A percentile compares a stretch with the other conserved stretches of the same genome.
Evolutionary conservation across 2,888 invertebrate genomes (phyloP).

Genomic region (Andrena marginata): DNA sequence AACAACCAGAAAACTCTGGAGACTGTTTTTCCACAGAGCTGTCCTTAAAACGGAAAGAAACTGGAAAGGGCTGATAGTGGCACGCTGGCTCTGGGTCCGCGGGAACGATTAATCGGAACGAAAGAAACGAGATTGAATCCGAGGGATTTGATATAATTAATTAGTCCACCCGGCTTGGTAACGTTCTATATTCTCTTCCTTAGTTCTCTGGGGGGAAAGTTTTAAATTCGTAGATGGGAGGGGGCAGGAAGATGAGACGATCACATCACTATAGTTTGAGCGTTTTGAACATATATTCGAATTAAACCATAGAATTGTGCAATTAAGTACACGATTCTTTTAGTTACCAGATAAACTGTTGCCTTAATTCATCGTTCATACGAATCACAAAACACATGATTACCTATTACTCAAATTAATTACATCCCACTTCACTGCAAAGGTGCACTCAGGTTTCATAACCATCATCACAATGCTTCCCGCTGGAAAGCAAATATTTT

Average conservation of each 20-base stretch:
- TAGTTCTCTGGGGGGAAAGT: neutral
- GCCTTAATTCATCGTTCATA: neutral
- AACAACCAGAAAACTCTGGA: conserved; percentile 36
- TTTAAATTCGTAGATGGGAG: neutral
- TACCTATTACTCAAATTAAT: neutral
- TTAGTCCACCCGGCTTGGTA: conserved; percentile 12
- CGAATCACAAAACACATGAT: neutral
- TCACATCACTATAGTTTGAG: neutral
- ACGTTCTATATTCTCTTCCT: neutral
- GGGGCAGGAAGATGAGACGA: neutral
- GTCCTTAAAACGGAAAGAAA: conserved; percentile 6
- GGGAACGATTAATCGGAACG: conserved; percentile 15
- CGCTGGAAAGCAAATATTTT: too few species aligned
- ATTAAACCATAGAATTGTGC: neutral
- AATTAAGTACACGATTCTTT: neutral
- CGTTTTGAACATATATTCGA: conserved; percentile 5
- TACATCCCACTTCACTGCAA: too few species aligned
- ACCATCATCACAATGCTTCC: too few species aligned
- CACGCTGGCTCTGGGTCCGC: neutral
- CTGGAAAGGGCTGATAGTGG: neutral
- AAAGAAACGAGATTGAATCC: neutral
- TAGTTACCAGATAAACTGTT: conserved; percentile 17
- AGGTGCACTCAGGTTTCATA: too few species aligned
- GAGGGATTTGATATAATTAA: conserved; percentile 19
- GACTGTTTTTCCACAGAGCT: conserved; percentile 37